Evolutionary conservation across 2,797 vertebrate species (phyloP), one percentile per base, ranked within the genome.

Genomic region (Cyclopterus lumpus): DNA sequence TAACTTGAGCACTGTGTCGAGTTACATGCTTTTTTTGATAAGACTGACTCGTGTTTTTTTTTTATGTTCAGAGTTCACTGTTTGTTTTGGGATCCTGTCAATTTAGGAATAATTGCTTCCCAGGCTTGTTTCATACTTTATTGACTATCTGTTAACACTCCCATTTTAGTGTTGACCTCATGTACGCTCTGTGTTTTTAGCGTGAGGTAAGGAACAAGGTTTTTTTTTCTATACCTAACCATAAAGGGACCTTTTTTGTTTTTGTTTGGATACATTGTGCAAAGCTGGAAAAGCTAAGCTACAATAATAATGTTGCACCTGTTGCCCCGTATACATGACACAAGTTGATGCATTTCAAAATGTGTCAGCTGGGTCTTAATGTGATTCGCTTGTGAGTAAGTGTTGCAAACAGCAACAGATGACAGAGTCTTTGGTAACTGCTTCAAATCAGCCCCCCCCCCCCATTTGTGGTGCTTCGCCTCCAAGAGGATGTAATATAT

Each of bases 81-180:
- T 55, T 30, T 48, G 8, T 59, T 14, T 79, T 28, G 22, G 24
- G 42, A 34, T 5, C 59, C 10, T 51, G 16, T 60, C 40, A 26
- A 22, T 55, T n/a, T 12, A 24, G 24, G 3, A 71, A 20, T 11
- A 18, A n/a, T n/a, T n/a, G n/a, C n/a, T n/a, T n/a, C 20, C 42
- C n/a, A 51, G 42, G 6, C 51, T 76, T 26, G 20, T 62, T 48
- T 44, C 61, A 9, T 30, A 32, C 34, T 49, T 11, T 18, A 55
- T 64, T 5, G 62, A 69, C 3, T 12, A 3, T 62, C 38, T 71
- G 38, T 74, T 55, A 16, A 70, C 12, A 12, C 51, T 70, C 15
- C 26, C n/a, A 24, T 68, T 74, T 40, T 48, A 64, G 44, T 59
- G 71, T 61, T 61, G 77, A 75, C 32, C 11, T 10, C 0, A 46